phyloP scores from a whole-genome alignment of 2,797 vertebrate species.

The Neostethus bicornis region DNA sequence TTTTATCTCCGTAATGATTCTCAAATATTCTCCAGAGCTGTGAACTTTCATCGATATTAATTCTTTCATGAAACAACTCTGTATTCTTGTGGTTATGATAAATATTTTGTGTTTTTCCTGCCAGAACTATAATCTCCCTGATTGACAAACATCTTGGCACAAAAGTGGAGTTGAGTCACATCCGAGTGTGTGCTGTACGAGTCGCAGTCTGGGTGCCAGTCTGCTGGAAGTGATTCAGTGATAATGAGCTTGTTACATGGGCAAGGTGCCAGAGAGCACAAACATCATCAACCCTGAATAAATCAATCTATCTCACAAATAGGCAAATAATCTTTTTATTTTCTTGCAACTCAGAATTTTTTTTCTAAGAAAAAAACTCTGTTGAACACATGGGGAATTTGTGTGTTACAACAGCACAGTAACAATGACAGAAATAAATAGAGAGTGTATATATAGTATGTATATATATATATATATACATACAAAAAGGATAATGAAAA shows the following conservation, averaged over 20 bases:
- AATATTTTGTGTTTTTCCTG: conserved; percentile 7
- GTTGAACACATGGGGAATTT: too few species aligned
- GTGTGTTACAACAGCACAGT: too few species aligned
- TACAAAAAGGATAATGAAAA: too few species aligned
- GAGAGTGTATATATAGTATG: too few species aligned
- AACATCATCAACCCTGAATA: conserved; percentile 20
- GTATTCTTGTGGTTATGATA: neutral
- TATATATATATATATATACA: too few species aligned
- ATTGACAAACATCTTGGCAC: conserved; percentile 31
- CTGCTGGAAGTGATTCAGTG: conserved; percentile 62
- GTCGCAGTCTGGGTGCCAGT: conserved; percentile 63
- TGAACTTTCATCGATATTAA: neutral
- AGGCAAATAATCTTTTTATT: conserved; percentile 1
- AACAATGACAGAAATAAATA: too few species aligned
- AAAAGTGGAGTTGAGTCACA: conserved; percentile 12
- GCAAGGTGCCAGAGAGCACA: conserved; percentile 46
- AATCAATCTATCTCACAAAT: conserved; percentile 1
- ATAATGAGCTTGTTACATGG: conserved; percentile 53
- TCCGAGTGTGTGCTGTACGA: conserved; percentile 36
- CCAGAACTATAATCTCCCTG: conserved; percentile 7
- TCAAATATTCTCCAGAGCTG: neutral
- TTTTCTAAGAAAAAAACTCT: neutral
- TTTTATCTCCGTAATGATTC: neutral
- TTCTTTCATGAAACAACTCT: conserved; percentile 11
- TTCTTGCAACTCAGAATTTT: neutral